Base-by-base conservation (phyloP, 2,797 vertebrate genomes). In the Menidia menidia region DNA sequence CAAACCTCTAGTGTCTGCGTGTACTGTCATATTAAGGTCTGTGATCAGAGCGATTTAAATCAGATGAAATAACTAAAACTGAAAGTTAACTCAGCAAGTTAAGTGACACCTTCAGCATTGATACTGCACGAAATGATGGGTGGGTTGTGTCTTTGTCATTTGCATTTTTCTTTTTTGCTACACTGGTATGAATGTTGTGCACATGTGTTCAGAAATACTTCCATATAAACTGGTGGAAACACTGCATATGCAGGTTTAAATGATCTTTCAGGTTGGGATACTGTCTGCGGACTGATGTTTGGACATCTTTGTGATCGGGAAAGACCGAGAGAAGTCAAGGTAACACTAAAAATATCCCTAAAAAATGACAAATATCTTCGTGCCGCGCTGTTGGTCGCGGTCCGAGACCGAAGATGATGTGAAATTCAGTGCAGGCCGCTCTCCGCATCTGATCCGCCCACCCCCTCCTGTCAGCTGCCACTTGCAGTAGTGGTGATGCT, bases 401-500 rank as follows among this genome's bases (percentile, higher is more conserved):
- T 30, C 35, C 76, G 62, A 84, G 71, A 67, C 60, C 6, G 57
- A 3, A 64, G 59, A 60, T 61, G 57, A 77, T 56, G 76, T 76
- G 68, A 68, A 59, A 73, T 57, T 44, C 47, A 60, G 72, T 12
- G 60, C 35, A 72, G 77, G 60, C 58, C 50, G 71, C 73, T 71
- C 64, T 32, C 60, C 50, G 68, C 86, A 70, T 81, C 71, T 43
- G 69, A 15, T 69, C 78, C 75, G 60, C 89, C 84, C 84, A 68
- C 53, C 86, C 83, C 80, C 84, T 87, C 84, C 80, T 77, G 87
- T 76, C 87, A 77, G 84, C 83, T 87, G 90, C 88, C 84, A 69
- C 90, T 86, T 78, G 81, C 82, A 72, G 84, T 80, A 84, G 82
- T 81, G 82, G 64, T 89, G 90, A 81, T 88, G 91, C 82, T 87